These are phyloP conservation scores for Cyprinodon brontotheroides DNA, from an alignment of 2,113 vertebrate species.

Conservation along the genomic window DNA sequence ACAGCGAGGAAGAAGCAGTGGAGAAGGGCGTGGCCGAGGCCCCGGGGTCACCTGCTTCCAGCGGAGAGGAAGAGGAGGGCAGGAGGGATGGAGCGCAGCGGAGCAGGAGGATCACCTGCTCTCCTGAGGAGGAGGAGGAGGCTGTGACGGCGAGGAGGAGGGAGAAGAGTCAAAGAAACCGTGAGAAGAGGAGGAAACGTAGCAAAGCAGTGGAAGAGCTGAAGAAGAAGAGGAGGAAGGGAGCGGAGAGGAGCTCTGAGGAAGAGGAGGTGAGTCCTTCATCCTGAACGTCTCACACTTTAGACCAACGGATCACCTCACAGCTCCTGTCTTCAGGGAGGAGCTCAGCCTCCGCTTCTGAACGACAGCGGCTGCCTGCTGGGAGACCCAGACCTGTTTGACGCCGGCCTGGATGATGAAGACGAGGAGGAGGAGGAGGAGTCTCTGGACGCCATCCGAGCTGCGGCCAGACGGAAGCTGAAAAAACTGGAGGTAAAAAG, in stretches of 20 bases:
- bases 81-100: constrained; percentile 50
- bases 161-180: constrained; percentile 67
- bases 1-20: constrained; percentile 76
- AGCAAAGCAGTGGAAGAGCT: constrained; percentile 58
- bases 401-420: constrained; percentile 77
- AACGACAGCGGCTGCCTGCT: constrained; percentile 93
- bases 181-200: constrained; percentile 74
- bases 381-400: constrained; percentile 90
- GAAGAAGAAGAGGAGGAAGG: constrained; percentile 62
- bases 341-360: constrained; percentile 47
- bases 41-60: constrained; percentile 33
- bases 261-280: constrained; percentile 41
- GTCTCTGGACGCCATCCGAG: constrained; percentile 88
- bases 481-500: constrained; percentile 83
- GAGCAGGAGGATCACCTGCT: constrained; percentile 58
- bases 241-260: constrained; percentile 9
- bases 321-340: constrained; percentile 36
- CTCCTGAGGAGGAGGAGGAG: constrained; percentile 49
- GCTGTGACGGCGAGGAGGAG: constrained; percentile 32
- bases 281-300: background rate
- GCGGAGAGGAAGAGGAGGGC: constrained; percentile 54
- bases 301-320: background rate
- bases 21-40: constrained; percentile 53
- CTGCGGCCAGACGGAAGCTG: constrained; percentile 83
- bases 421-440: constrained; percentile 82